Conservation (phyloP, 2,888 invertebrate species). For the Amphiduros pacificus region DNA sequence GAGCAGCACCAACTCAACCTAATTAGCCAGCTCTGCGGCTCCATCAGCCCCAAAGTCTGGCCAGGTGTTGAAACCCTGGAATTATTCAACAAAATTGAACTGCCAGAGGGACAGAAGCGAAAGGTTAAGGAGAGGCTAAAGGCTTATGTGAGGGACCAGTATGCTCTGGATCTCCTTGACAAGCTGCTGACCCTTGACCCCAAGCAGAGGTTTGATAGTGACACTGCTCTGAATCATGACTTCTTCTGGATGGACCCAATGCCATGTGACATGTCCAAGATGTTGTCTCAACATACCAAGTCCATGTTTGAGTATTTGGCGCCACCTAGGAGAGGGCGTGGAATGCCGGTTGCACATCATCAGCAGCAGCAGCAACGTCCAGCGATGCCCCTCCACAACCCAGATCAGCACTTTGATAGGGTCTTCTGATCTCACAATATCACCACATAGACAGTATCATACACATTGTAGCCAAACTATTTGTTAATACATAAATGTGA, state of each 20-base stretch:
- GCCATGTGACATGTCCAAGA: constrained; percentile 72
- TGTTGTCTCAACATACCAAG: constrained; percentile 85
- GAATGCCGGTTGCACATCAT: constrained; percentile 48
- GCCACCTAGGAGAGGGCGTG: constrained; percentile 73
- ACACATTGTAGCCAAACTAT: too few relatives aligned
- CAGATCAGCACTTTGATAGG: constrained; percentile 55
- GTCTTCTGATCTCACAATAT: constrained; percentile 40
- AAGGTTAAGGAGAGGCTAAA: constrained; percentile 66
- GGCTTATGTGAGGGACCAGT: constrained; percentile 87
- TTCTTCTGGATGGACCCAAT: constrained; percentile 99
- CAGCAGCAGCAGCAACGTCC: constrained; percentile 26
- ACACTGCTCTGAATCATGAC: constrained; percentile 92
- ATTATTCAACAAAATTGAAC: constrained; percentile 67
- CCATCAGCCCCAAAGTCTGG: constrained; percentile 77
- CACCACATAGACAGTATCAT: too few relatives aligned
- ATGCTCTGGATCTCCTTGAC: constrained; percentile 91
- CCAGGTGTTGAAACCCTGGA: constrained; percentile 84
- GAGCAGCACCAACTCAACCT: constrained; percentile 94
- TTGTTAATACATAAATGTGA: too few relatives aligned
- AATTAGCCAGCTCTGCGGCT: constrained; percentile 94
- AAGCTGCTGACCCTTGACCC: constrained; percentile 90
- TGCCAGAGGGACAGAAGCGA: constrained; percentile 53
- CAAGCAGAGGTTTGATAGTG: constrained; percentile 81
- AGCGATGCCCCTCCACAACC: constrained; percentile 25
- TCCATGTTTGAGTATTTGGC: constrained; percentile 95